These are phyloP conservation scores for Limnephilus auricula DNA, from an alignment of 2,888 invertebrate species.

Conservation along the genomic window DNA sequence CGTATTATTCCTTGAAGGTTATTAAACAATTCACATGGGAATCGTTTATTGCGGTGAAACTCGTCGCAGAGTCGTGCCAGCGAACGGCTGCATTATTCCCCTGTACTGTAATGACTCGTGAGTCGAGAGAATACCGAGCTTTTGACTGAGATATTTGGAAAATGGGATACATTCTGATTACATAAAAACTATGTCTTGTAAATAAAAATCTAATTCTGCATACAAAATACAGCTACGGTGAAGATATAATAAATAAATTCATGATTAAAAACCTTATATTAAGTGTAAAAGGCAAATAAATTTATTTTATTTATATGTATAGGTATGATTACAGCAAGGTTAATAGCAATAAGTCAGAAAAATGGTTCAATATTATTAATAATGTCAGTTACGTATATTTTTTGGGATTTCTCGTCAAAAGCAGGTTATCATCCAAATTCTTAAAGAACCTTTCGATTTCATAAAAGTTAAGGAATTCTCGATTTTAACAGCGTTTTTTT, in stretches of 20 bases:
- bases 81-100: neutral
- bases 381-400: neutral
- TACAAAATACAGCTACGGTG: too few species aligned
- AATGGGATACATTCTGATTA: neutral
- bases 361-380: neutral
- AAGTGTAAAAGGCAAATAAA: neutral
- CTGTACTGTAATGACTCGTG: neutral
- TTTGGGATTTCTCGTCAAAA: too few species aligned
- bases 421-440: too few species aligned
- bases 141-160: neutral
- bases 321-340: neutral
- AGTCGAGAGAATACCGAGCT: neutral
- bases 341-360: neutral
- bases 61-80: neutral
- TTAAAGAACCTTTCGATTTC: too few species aligned
- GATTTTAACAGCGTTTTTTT: too few species aligned
- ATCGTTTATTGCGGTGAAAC: constrained; percentile 6
- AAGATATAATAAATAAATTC: neutral
- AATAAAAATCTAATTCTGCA: neutral
- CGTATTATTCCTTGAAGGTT: constrained; percentile 43
- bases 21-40: constrained; percentile 46
- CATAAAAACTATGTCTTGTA: neutral
- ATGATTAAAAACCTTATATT: neutral
- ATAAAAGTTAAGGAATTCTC: too few species aligned
- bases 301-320: neutral